A percentile compares a stretch with the other conserved stretches of the same genome.
Conservation (phyloP, 1,140 invertebrate species). For the Drosophila ambigua region DNA sequence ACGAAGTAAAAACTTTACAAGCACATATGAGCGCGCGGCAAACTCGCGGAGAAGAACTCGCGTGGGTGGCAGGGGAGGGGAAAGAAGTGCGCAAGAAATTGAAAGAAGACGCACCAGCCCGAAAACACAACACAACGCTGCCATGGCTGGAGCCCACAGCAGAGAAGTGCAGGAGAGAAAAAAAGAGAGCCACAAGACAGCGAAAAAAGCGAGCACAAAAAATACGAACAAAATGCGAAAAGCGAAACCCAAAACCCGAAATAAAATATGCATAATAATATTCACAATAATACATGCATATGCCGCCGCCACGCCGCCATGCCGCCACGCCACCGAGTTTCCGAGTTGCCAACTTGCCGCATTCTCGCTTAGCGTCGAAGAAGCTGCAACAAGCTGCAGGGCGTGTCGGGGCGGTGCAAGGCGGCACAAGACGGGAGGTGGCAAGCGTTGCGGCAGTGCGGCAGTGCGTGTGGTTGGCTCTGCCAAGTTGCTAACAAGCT, state of each 20-base stretch:
- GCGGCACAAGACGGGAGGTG: background rate
- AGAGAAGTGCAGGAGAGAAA: constrained; percentile 57
- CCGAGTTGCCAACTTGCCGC: constrained; percentile 36
- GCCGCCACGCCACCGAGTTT: too few species aligned
- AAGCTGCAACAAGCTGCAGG: constrained; percentile 5
- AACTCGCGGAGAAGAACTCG: constrained; percentile 1
- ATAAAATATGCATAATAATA: constrained; percentile 79
- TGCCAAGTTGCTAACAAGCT: constrained; percentile 78
- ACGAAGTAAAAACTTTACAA: constrained; percentile 83
- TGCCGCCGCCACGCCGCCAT: constrained; percentile 3
- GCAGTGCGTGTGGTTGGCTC: constrained; percentile 56
- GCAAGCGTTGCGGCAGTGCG: constrained; percentile 13
- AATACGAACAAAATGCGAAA: constrained; percentile 10
- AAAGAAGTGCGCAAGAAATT: constrained; percentile 52
- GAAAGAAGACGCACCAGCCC: constrained; percentile 65
- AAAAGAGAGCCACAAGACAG: constrained; percentile 5
- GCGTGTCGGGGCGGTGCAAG: too few species aligned
- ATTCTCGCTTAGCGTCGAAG: background rate
- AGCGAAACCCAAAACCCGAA: constrained; percentile 40
- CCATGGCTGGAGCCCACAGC: constrained; percentile 8
- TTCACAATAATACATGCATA: constrained; percentile 70
- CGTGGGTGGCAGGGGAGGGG: background rate
- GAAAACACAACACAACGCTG: constrained; percentile 56
- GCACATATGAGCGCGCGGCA: constrained; percentile 72
- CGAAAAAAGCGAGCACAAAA: background rate